Conservation (phyloP, 2,888 invertebrate species). For the Morpho helenor region DNA sequence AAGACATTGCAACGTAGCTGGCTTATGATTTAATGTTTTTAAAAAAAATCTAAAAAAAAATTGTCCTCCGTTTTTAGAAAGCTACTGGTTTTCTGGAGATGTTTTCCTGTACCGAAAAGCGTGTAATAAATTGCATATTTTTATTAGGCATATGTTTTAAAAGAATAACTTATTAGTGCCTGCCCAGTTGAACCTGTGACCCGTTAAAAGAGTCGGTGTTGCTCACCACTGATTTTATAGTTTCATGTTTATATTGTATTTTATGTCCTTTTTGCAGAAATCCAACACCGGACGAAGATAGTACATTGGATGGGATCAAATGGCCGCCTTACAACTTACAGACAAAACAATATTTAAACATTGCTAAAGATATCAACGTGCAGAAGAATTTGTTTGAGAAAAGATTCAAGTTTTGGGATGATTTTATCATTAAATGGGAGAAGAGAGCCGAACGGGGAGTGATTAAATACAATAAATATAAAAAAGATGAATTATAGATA, state of each 20-base stretch:
- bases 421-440: conserved; percentile 58
- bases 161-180: too few relatives aligned
- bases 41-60: too few relatives aligned
- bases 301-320: conserved; percentile 47
- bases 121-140: too few relatives aligned
- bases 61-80: too few relatives aligned
- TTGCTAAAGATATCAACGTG: conserved; percentile 67
- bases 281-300: conserved; percentile 68
- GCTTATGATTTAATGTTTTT: too few relatives aligned
- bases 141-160: too few relatives aligned
- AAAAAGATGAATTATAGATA: conserved; percentile 49
- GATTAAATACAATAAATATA: conserved; percentile 35
- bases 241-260: neutral
- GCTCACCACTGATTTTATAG: too few relatives aligned
- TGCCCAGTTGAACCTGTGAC: too few relatives aligned
- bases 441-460: conserved; percentile 44
- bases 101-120: too few relatives aligned
- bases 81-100: too few relatives aligned
- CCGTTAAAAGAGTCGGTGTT: too few relatives aligned
- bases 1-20: too few relatives aligned
- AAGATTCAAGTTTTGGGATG: conserved; percentile 78
- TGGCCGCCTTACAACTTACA: conserved; percentile 67
- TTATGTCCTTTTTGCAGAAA: conserved; percentile 48
- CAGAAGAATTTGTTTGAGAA: conserved; percentile 67
- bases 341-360: conserved; percentile 59